Conservation (phyloP, 2,113 vertebrate genomes). For the Amphilophus citrinellus region DNA sequence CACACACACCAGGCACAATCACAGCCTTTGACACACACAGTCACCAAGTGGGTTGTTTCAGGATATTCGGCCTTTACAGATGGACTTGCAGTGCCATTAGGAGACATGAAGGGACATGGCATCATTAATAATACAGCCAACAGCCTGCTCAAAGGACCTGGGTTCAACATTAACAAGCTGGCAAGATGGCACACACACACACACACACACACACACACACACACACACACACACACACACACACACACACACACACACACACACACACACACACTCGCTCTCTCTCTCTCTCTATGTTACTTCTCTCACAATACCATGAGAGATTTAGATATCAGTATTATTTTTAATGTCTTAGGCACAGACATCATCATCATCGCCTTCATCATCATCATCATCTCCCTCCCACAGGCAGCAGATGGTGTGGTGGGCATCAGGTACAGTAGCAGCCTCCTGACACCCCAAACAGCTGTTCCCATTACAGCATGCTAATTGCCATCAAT, state of each 20-base stretch:
- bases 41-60: conserved; percentile 21
- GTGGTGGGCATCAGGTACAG: conserved; percentile 87
- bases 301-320: conserved; percentile 75
- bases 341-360: conserved; percentile 39
- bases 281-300: background rate
- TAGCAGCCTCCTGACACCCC: conserved; percentile 89
- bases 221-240: conserved; percentile 8
- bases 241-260: conserved; percentile 1
- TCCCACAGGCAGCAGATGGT: conserved; percentile 85
- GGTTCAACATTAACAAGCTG: conserved; percentile 71
- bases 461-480: conserved; percentile 94
- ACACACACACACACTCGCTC: background rate
- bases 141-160: conserved; percentile 45
- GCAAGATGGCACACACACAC: background rate
- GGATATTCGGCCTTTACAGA: conserved; percentile 46
- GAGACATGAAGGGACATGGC: conserved; percentile 55
- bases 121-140: conserved; percentile 63
- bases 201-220: background rate
- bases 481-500: conserved; percentile 96
- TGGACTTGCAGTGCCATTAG: conserved; percentile 51
- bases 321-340: conserved; percentile 85
- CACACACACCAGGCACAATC: background rate
- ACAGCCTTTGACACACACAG: background rate
- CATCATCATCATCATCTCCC: background rate
- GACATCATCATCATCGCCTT: background rate